Evolutionary conservation across 64 coral and sea anemone species (phyloP), one percentile per base, ranked within the genome.

Genomic region (Astreopora myriophthalma): DNA sequence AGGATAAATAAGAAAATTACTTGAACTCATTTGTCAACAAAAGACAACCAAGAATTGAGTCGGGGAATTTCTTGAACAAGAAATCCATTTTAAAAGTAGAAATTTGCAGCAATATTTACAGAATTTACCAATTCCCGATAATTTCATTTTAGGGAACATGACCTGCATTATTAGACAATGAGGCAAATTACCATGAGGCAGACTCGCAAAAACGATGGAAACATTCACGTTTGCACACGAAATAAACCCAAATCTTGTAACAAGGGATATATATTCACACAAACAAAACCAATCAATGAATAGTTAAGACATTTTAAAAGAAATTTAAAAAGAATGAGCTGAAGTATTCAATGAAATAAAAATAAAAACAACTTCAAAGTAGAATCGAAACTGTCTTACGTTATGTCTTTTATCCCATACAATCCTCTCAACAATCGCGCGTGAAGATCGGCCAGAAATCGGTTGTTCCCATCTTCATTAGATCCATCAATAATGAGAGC

Each of bases 371-470:
- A 71, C 51, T 39, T 24, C 87, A 61, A 80, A 71, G 48, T 71
- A 83, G 62, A 75, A 60, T 28, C 24, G 48, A 87, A 69, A 58
- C 86, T 67, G 79, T 78, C 96, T 98, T 80, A 98, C 96, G 94
- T 78, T 37, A 98, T 98, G 32, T 98, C 96, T 40, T 98, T 98
- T 80, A 89, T 98, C n/a, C 85, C 85, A 77, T 94, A 98, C 16
- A 98, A 74, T 30, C 96, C 96, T 29, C 92, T 83, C n/a, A 98
- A 92, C 8, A 98, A 69, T 34, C 96, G 80, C 34, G 96, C 92
- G 33, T 98, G 96, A n/a, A 98, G 89, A 64, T 98, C 96, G n/a
- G 88, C 96, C 74, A 98, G 71, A 92, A 98, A 98, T 48, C 92
- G 94, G 96, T 84, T 98, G 26, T 88, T 68, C 73, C 81, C 88